Conservation (phyloP, 2,888 invertebrate genomes). For the Unio delphinus region DNA sequence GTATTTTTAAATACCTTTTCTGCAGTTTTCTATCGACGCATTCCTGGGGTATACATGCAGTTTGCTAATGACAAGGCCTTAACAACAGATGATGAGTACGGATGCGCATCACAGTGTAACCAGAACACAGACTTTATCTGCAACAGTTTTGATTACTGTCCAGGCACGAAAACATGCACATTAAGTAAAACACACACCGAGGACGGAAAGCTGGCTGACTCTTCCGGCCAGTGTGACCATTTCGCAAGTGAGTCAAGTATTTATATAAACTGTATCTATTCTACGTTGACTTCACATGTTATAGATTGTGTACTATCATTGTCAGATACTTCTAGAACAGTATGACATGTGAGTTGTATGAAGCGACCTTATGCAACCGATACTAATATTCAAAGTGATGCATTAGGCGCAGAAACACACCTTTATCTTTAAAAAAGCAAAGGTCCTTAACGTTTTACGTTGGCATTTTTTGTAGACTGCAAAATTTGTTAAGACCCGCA, state of each 20-base stretch:
- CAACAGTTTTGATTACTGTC: constrained; percentile 54
- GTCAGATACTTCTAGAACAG: too few species aligned
- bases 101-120: constrained; percentile 48
- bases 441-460: too few species aligned
- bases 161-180: constrained; percentile 36
- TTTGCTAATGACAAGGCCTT: constrained; percentile 37
- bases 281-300: too few species aligned
- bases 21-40: constrained; percentile 24
- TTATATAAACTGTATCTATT: too few species aligned
- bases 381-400: too few species aligned
- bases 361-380: too few species aligned
- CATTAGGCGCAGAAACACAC: too few species aligned
- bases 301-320: too few species aligned
- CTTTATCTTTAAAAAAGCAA: too few species aligned
- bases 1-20: neutral
- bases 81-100: constrained; percentile 22
- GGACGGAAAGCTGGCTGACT: constrained; percentile 24
- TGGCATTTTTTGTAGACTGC: too few species aligned
- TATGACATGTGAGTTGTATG: too few species aligned
- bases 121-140: constrained; percentile 37
- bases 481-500: too few species aligned
- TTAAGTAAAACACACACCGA: constrained; percentile 39
- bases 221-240: constrained; percentile 38
- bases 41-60: constrained; percentile 26
- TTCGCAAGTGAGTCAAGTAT: constrained; percentile 43